A percentile compares a stretch with the other conserved stretches of the same genome.
phyloP scores from a whole-genome alignment of 92 coral and sea anemone genomes.

The Epizoanthus scotinus region DNA sequence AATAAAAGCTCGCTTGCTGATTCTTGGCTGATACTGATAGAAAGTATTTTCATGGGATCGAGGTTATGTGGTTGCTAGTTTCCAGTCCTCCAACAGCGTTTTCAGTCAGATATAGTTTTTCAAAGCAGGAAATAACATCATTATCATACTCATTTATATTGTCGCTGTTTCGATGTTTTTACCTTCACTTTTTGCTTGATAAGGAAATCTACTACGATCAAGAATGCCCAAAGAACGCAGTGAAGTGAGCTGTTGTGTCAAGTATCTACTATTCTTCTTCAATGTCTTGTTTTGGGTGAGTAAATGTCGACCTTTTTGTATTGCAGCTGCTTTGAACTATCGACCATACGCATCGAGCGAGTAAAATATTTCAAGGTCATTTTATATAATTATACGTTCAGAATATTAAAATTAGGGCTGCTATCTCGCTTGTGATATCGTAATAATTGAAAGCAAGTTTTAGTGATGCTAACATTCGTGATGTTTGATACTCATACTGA shows the following conservation, averaged over 20 bases:
- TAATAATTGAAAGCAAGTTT: no score
- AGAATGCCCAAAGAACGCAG: constrained; percentile 79
- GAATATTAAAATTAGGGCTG: background rate
- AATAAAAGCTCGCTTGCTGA: no score
- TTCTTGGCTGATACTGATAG: no score
- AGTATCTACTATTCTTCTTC: constrained; percentile 94
- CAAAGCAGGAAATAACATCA: background rate
- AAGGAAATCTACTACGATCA: background rate
- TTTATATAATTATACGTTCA: background rate
- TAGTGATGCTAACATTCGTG: no score
- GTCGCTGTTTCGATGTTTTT: constrained; percentile 5
- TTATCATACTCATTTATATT: background rate
- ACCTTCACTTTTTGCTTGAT: background rate
- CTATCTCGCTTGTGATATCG: background rate
- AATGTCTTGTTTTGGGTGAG: constrained; percentile 99
- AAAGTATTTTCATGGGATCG: no score
- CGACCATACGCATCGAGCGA: background rate
- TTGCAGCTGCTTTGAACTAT: constrained; percentile 19
- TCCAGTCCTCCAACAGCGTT: background rate
- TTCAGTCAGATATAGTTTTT: background rate
- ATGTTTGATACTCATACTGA: no score
- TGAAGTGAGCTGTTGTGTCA: constrained; percentile 96
- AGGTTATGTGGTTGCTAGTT: background rate
- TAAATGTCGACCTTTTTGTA: constrained; percentile 22
- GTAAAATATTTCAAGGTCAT: no score